Percentiles rank a stretch among this genome's conserved stretches.
phyloP scores from a whole-genome alignment of 1,140 invertebrate genomes.

The Drosophila pallidifrons region DNA sequence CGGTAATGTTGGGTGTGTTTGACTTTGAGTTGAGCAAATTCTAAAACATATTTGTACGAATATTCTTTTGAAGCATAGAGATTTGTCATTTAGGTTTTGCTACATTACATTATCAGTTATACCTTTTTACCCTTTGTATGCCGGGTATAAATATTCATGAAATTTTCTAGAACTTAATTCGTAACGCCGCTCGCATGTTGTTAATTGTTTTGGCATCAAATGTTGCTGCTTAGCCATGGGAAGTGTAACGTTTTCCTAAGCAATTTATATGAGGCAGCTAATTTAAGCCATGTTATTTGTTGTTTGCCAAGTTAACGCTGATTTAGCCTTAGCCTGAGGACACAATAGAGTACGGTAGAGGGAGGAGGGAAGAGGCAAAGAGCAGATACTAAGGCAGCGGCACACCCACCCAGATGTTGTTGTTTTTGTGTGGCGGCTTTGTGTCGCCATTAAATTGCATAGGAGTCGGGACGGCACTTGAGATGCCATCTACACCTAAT shows the following conservation, averaged over 20 bases:
- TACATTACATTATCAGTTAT: too few species aligned
- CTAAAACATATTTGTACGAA: too few species aligned
- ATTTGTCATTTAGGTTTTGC: too few species aligned
- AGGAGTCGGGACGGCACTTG: slow-evolving; percentile 63
- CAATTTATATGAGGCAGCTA: slow-evolving; percentile 6
- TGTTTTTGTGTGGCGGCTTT: not conserved
- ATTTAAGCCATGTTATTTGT: not conserved
- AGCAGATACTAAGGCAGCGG: slow-evolving; percentile 4
- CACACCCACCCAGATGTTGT: slow-evolving; percentile 17
- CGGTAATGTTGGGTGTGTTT: too few species aligned
- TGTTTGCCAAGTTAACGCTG: not conserved
- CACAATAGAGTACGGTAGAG: not conserved
- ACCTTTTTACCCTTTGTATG: too few species aligned
- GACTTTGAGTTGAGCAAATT: too few species aligned
- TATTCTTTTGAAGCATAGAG: too few species aligned
- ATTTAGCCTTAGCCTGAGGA: not conserved
- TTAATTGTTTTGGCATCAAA: slow-evolving; percentile 19
- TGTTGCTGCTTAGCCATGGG: not conserved
- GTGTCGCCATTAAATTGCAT: slow-evolving; percentile 57
- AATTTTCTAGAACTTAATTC: not conserved
- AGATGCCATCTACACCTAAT: slow-evolving; percentile 79
- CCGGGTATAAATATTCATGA: not conserved
- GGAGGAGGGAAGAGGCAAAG: not conserved
- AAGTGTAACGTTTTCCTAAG: slow-evolving; percentile 15
- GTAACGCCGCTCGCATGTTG: slow-evolving; percentile 9